Evolutionary conservation across 64 coral and sea anemone species (phyloP).

Genomic region (Catalaphyllia jardinei): DNA sequence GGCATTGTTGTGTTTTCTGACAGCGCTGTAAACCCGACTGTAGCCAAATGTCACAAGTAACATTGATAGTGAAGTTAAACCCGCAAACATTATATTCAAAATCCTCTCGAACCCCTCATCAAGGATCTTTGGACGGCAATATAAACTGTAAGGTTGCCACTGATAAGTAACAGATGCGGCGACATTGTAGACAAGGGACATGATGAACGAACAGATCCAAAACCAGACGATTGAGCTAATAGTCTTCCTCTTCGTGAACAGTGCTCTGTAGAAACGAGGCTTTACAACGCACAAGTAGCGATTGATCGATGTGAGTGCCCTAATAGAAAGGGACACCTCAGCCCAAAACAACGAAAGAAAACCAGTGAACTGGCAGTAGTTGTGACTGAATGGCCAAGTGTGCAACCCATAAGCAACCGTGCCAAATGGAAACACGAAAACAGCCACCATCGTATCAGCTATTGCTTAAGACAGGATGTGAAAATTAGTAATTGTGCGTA

Average conservation of each 20-base stretch:
- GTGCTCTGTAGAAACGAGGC: background rate
- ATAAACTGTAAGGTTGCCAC: background rate
- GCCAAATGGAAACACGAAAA: conserved; percentile 22
- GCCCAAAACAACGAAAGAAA: conserved; percentile 2
- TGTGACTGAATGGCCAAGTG: conserved; percentile 6
- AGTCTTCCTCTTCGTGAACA: conserved; percentile 29
- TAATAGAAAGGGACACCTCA: background rate
- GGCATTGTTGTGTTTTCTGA: background rate
- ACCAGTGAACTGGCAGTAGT: conserved; percentile 37
- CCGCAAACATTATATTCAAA: background rate
- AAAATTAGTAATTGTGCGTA: conserved; percentile 41
- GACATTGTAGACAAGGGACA: background rate
- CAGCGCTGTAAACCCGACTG: background rate
- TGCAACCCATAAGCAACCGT: background rate
- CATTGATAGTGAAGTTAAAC: background rate
- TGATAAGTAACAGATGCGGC: background rate
- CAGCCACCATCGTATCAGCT: conserved; percentile 23
- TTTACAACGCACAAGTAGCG: conserved; percentile 35
- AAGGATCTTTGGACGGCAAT: background rate
- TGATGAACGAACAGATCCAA: conserved; percentile 5
- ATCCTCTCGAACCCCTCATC: background rate
- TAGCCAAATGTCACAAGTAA: background rate
- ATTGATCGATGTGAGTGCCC: conserved; percentile 20
- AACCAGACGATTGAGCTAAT: background rate
- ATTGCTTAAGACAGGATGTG: conserved; percentile 12